These are phyloP conservation scores for Lithodes maja DNA, from an alignment of 2,888 invertebrate genomes.

Conservation along the genomic window DNA sequence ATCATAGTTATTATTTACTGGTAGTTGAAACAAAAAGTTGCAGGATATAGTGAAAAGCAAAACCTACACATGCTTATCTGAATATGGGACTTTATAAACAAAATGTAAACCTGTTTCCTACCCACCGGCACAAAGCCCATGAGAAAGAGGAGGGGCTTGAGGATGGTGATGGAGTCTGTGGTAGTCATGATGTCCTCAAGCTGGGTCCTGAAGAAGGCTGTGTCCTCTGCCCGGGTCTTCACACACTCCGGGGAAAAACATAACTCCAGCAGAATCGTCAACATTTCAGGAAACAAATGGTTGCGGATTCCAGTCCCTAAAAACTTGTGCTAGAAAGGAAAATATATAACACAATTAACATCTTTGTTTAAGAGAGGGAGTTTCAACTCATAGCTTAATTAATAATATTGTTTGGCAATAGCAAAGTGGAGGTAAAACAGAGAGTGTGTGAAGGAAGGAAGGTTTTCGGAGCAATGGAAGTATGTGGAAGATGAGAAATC, in stretches of 20 bases:
- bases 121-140: slow-evolving; percentile 44
- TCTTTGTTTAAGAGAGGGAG: no score
- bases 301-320: slow-evolving; percentile 38
- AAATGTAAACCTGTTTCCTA: no score
- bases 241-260: slow-evolving; percentile 50
- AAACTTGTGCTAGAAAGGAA: slow-evolving; percentile 40
- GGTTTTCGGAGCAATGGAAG: no score
- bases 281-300: slow-evolving; percentile 41
- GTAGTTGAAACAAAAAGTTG: not conserved
- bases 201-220: slow-evolving; percentile 46
- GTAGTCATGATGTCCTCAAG: slow-evolving; percentile 21
- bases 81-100: no score
- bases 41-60: not conserved
- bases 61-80: not conserved
- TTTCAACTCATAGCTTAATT: no score
- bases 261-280: slow-evolving; percentile 53
- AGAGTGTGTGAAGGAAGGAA: no score
- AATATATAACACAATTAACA: no score
- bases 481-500: no score
- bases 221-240: slow-evolving; percentile 32
- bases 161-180: slow-evolving; percentile 22
- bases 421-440: no score
- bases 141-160: slow-evolving; percentile 39
- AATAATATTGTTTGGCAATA: no score
- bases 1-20: not conserved